Percentiles rank a stretch among this genome's conserved stretches.
Conservation (phyloP, 2,888 invertebrate species). For the Machimus rusticus region DNA sequence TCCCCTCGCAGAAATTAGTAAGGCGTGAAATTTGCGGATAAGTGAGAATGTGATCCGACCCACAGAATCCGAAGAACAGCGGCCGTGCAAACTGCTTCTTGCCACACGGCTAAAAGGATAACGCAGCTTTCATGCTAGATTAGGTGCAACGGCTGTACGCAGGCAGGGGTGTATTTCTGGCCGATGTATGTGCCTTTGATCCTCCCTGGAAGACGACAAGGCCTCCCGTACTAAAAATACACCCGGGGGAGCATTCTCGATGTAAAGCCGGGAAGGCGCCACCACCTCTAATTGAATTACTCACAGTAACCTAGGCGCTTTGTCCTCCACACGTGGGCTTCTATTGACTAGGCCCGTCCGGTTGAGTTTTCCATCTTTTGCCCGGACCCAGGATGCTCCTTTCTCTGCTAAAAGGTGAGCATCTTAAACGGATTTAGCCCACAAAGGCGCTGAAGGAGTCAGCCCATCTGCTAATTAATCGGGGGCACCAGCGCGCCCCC, state of each 20-base stretch:
- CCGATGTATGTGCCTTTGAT: slow-evolving; percentile 22
- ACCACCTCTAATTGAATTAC: slow-evolving; percentile 45
- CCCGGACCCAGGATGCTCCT: neutral
- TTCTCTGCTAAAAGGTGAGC: neutral
- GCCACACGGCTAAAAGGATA: slow-evolving; percentile 15
- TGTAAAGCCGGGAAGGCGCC: slow-evolving; percentile 40
- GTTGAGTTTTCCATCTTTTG: neutral
- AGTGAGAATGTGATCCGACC: neutral
- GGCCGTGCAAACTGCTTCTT: neutral
- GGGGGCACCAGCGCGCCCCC: neutral
- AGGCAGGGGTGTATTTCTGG: slow-evolving; percentile 36
- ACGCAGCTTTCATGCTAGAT: slow-evolving; percentile 46
- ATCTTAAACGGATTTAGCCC: slow-evolving; percentile 9
- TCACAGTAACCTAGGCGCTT: slow-evolving; percentile 43
- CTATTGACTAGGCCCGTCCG: neutral
- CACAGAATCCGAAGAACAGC: neutral
- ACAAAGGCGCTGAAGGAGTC: neutral
- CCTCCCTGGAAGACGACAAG: slow-evolving; percentile 40
- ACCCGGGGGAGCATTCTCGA: neutral
- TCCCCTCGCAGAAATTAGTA: neutral
- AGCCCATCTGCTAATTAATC: neutral
- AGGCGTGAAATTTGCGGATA: slow-evolving; percentile 34
- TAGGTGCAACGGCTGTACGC: slow-evolving; percentile 40
- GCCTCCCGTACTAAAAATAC: slow-evolving; percentile 42
- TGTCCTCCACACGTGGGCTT: slow-evolving; percentile 30